Percentiles rank a stretch among this genome's conserved stretches.
phyloP scores from a whole-genome alignment of 2,113 vertebrate genomes.

The Amphilophus citrinellus region DNA sequence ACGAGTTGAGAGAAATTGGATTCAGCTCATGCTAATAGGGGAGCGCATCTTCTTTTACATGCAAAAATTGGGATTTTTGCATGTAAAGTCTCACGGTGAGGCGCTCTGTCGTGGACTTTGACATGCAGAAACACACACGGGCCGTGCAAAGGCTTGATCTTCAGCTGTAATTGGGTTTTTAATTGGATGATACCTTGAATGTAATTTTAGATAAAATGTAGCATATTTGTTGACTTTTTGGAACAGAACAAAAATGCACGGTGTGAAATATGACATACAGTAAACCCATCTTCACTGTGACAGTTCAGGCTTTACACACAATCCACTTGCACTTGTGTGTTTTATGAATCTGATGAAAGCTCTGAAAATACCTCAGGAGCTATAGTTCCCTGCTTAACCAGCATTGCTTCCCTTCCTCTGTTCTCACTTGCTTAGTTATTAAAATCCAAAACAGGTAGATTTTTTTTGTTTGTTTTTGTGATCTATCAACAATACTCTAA shows the following conservation, averaged over 20 bases:
- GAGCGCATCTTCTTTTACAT: neutral
- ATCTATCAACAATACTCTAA: too few relatives aligned
- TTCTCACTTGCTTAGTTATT: neutral
- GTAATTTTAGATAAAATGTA: slow-evolving; percentile 24
- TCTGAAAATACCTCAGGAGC: fast-evolving
- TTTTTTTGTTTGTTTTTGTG: neutral
- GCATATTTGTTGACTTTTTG: slow-evolving; percentile 4
- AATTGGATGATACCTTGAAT: slow-evolving; percentile 31
- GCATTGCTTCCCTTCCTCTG: neutral
- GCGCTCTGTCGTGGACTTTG: neutral
- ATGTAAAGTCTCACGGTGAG: neutral
- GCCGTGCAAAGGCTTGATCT: neutral
- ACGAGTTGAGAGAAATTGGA: slow-evolving; percentile 4
- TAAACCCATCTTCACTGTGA: neutral
- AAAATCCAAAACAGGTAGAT: neutral
- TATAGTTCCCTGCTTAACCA: fast-evolving
- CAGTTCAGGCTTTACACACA: neutral
- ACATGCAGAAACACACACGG: neutral
- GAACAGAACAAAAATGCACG: neutral
- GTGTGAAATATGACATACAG: neutral
- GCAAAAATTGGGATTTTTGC: neutral
- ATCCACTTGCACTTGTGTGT: neutral
- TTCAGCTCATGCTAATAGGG: neutral
- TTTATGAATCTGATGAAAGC: neutral
- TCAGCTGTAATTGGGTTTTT: slow-evolving; percentile 37